A percentile compares a stretch with the other conserved stretches of the same genome.
phyloP scores from a whole-genome alignment of 2,113 vertebrate species.

The Leuciscus idus region DNA sequence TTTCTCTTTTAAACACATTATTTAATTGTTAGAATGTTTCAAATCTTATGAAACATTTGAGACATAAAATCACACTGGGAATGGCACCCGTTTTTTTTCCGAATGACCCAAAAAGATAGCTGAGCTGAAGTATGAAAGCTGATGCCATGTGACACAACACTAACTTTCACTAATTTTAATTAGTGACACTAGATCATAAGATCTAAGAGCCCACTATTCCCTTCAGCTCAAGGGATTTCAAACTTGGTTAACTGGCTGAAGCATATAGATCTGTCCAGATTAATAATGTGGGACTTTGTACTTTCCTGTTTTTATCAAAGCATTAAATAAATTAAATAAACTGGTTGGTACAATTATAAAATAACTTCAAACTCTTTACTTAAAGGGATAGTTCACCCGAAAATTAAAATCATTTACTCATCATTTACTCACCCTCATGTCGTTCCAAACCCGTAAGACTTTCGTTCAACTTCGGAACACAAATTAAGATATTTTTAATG shows the following conservation, averaged over 20 bases:
- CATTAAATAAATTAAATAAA: not conserved
- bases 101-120: not conserved
- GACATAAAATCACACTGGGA: not conserved
- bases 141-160: not conserved
- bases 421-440: no score
- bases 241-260: slow-evolving; percentile 3
- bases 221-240: slow-evolving; percentile 21
- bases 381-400: no score
- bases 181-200: not conserved
- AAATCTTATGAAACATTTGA: not conserved
- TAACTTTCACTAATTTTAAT: slow-evolving; percentile 3
- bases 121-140: not conserved
- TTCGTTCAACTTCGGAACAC: no score
- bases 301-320: not conserved
- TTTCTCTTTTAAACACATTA: not conserved
- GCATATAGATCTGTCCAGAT: not conserved
- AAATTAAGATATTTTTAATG: no score
- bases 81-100: no score
- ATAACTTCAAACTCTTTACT: not conserved
- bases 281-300: not conserved
- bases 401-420: no score
- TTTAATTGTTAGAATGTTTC: not conserved
- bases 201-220: not conserved
- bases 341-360: not conserved
- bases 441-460: no score